A percentile compares a stretch with the other conserved stretches of the same genome.
These are phyloP conservation scores for Drosophila demipolita DNA, from an alignment of 2,888 invertebrate species.

Conservation along the genomic window DNA sequence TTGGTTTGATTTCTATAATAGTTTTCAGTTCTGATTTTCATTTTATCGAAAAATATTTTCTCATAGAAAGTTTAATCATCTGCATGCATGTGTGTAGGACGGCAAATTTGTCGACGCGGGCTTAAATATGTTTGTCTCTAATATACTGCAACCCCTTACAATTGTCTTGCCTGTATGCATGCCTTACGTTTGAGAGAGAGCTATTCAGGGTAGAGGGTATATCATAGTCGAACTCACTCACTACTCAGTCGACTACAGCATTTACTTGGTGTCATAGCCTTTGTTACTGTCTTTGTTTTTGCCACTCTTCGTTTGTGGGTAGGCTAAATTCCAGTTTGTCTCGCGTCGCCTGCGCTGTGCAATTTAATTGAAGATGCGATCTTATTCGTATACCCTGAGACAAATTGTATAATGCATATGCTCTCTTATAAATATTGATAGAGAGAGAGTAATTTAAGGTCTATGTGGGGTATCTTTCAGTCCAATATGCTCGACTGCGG, in stretches of 20 bases:
- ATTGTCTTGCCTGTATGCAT: neutral
- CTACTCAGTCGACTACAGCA: neutral
- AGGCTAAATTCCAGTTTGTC: constrained; percentile 6
- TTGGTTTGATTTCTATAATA: neutral
- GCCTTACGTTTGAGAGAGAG: neutral
- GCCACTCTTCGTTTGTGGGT: constrained; percentile 18
- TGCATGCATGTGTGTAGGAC: no score
- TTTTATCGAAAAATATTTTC: no score
- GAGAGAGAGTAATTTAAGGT: neutral
- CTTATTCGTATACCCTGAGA: neutral
- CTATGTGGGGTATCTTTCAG: neutral
- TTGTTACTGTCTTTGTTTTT: constrained; percentile 4
- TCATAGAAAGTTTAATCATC: no score
- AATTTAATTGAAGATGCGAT: constrained; percentile 14
- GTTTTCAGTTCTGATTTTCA: neutral
- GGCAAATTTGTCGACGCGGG: neutral
- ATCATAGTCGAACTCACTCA: neutral
- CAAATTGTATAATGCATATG: neutral
- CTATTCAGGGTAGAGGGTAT: neutral
- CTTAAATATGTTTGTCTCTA: neutral
- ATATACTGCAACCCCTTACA: neutral
- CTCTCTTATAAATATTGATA: neutral
- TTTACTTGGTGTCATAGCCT: neutral
- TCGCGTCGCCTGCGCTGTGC: constrained; percentile 41
- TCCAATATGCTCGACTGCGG: neutral